Conservation (phyloP, 37 sponge, comb jelly and placozoan species). For the Amphimedon queenslandica region DNA sequence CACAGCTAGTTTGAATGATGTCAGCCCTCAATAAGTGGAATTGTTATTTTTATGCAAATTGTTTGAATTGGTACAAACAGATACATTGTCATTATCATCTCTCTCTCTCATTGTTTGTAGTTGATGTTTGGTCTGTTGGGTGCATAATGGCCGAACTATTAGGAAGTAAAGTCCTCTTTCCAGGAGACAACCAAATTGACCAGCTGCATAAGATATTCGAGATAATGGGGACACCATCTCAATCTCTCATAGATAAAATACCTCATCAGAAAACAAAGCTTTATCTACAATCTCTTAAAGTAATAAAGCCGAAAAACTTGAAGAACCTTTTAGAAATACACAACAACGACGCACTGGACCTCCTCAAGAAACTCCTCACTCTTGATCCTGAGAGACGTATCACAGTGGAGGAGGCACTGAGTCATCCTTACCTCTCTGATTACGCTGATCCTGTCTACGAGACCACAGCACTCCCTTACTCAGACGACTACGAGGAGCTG, state of each 20-base stretch:
- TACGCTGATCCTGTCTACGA: conserved; percentile 69
- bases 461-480: conserved; percentile 12
- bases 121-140: conserved; percentile 98
- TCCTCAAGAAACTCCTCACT: conserved; percentile 48
- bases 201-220: conserved; percentile 86
- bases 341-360: conserved; percentile 46
- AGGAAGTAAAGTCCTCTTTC: conserved; percentile 83
- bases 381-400: conserved; percentile 54
- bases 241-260: conserved; percentile 64
- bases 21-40: too few species aligned
- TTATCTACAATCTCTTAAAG: conserved; percentile 42
- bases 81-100: neutral
- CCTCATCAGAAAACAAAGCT: conserved; percentile 43
- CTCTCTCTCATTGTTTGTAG: conserved; percentile 21
- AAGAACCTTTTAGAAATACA: conserved; percentile 29
- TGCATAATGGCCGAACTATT: conserved; percentile 99
- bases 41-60: too few species aligned
- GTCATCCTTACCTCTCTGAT: conserved; percentile 62
- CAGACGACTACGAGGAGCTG: neutral
- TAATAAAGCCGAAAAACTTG: conserved; percentile 11
- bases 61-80: neutral
- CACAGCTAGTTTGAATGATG: too few species aligned
- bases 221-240: conserved; percentile 85
- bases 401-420: conserved; percentile 46
- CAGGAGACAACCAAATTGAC: conserved; percentile 93